Evolutionary conservation across 2,797 vertebrate species (phyloP), one percentile per base, ranked within the genome.

Genomic region (Bovichtus diacanthus): DNA sequence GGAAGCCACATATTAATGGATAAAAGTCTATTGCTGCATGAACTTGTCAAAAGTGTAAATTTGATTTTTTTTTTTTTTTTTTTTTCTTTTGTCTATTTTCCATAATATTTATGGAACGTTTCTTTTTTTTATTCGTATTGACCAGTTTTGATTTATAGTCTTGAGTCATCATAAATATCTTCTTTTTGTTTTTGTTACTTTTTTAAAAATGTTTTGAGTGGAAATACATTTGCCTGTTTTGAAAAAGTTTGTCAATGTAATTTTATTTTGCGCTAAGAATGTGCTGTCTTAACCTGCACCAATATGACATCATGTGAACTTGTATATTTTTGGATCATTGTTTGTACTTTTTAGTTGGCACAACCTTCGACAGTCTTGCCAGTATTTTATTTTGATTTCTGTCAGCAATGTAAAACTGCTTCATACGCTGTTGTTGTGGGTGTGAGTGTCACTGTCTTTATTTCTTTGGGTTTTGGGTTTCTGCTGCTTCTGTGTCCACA

Each of bases 301-400:
- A 87, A 95, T 96, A 94, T 95, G 95, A 96, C 95, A 96, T 97
- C 96, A 96, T 96, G 96, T 95, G 96, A 97, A 96, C 96, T 96
- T 97, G 96, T 96, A 95, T 97, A 96, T 97, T 98, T 34, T 98
- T 97, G 96, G 95, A 78, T 85, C 97, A 97, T 97, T 95, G 96
- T 96, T 97, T 97, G 94, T 96, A 96, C 91, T 97, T 96, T 96
- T 97, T 95, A 83, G 82, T 90, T 91, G 96, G 93, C 94, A 93
- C 94, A 92, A 93, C 93, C 93, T 89, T 93, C 92, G 93, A 95
- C 95, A 94, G 92, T 90, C 87, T 91, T 88, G 91, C 94, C 91
- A 75, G 93, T 95, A 90, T 95, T 95, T 89, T 94, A 85, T 95
- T 68, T 93, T 84, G 90, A 87, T 95, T 94, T 86, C 87, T 96